phyloP scores from a whole-genome alignment of 2,888 invertebrate species.

The Ommatoiulus sabulosus region DNA sequence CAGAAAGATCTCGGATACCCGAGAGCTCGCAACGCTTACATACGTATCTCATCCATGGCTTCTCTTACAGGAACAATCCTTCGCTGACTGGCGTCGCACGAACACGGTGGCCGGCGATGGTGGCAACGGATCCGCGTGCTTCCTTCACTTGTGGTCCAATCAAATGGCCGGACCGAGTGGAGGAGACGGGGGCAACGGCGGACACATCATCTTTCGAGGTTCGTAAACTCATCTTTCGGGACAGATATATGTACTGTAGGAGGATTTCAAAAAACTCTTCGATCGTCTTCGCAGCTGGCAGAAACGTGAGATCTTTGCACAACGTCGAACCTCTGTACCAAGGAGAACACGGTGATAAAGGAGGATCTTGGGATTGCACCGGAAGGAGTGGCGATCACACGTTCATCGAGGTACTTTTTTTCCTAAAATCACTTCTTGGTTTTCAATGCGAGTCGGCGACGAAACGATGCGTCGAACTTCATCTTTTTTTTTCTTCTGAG shows the following conservation, averaged over 20 bases:
- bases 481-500: slow-evolving; percentile 74
- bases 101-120: slow-evolving; percentile 85
- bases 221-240: no score
- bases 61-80: slow-evolving; percentile 71
- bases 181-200: slow-evolving; percentile 96
- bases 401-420: slow-evolving; percentile 71
- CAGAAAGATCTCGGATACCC: no score
- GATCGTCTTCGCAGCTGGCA: slow-evolving; percentile 71
- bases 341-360: slow-evolving; percentile 80
- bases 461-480: no score
- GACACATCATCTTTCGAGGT: slow-evolving; percentile 87
- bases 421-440: slow-evolving; percentile 71
- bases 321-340: slow-evolving; percentile 74
- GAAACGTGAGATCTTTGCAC: slow-evolving; percentile 78
- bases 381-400: slow-evolving; percentile 84
- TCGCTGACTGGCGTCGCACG: slow-evolving; percentile 79
- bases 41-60: background rate
- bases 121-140: slow-evolving; percentile 92
- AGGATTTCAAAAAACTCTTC: background rate
- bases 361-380: slow-evolving; percentile 79
- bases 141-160: slow-evolving; percentile 83
- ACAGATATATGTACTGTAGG: background rate
- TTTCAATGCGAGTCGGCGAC: no score
- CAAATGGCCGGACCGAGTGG: slow-evolving; percentile 95
- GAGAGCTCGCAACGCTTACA: background rate